Evolutionary conservation across 2,113 vertebrate species (phyloP).

Genomic region (Brachyistius frenatus): DNA sequence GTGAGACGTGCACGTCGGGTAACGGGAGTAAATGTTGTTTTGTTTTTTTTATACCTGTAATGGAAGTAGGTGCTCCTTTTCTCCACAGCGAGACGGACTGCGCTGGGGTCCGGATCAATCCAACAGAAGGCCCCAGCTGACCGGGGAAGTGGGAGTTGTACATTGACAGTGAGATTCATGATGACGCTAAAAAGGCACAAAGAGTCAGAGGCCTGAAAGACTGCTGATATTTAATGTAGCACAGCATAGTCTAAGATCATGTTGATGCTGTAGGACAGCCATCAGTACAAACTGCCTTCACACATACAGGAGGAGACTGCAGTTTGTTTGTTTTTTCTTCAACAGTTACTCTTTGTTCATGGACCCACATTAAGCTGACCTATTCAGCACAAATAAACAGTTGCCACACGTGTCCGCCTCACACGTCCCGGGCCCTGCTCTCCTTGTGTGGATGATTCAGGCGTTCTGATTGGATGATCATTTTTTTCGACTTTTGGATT

Average conservation of each 20-base stretch:
- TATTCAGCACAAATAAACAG: slow-evolving; percentile 15
- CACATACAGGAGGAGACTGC: slow-evolving; percentile 35
- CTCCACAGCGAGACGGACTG: background rate
- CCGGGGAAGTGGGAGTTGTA: background rate
- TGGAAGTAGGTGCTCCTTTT: background rate
- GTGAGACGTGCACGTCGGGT: background rate
- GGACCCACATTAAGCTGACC: slow-evolving; percentile 28
- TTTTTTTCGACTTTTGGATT: background rate
- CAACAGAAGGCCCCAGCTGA: slow-evolving; percentile 16
- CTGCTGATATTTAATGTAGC: slow-evolving; percentile 74
- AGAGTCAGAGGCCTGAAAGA: slow-evolving; percentile 62
- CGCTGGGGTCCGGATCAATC: background rate
- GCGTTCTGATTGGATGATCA: background rate
- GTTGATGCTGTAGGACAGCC: slow-evolving; percentile 69
- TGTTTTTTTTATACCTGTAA: background rate
- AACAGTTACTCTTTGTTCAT: slow-evolving; percentile 7
- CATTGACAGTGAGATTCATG: no score
- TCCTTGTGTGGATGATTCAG: accelerated
- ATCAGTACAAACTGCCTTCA: slow-evolving; percentile 39
- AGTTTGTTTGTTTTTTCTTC: background rate
- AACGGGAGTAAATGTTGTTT: background rate
- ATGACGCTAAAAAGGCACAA: slow-evolving; percentile 19
- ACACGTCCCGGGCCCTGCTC: slow-evolving; percentile 5
- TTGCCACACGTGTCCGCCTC: slow-evolving; percentile 16
- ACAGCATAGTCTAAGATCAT: slow-evolving; percentile 66